Percentiles rank a stretch among this genome's conserved stretches.
phyloP scores from a whole-genome alignment of 2,113 vertebrate genomes.

The Dromaius novaehollandiae region DNA sequence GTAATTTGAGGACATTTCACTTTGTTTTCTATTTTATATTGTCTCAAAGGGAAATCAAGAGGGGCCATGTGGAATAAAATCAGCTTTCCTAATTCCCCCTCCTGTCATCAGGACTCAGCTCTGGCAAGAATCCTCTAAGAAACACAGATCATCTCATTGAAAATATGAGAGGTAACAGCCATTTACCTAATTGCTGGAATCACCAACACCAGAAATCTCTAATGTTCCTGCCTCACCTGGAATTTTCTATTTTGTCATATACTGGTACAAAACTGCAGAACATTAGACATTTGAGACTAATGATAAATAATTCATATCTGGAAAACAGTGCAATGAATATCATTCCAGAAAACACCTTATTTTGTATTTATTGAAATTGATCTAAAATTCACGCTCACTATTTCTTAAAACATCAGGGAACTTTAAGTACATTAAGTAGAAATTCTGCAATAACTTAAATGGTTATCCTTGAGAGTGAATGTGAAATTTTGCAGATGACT shows the following conservation, averaged over 20 bases:
- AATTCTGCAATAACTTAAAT: not conserved
- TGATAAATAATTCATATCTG: not conserved
- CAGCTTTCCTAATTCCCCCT: not conserved
- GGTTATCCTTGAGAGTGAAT: not conserved
- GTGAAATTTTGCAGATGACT: not conserved
- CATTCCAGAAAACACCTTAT: not conserved
- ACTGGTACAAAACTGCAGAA: not conserved
- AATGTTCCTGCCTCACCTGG: not conserved
- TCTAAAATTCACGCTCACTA: fast-evolving
- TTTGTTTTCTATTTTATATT: not conserved
- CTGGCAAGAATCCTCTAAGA: not conserved
- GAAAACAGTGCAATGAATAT: not conserved
- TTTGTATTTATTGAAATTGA: not conserved
- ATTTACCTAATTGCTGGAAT: not conserved
- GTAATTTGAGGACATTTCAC: not conserved
- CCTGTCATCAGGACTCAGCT: not conserved
- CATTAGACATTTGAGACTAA: not conserved
- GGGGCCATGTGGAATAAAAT: not conserved
- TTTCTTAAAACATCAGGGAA: not conserved
- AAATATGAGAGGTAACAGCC: not conserved
- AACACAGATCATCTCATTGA: not conserved
- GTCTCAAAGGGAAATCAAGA: not conserved
- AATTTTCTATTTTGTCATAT: not conserved
- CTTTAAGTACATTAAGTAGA: not conserved
- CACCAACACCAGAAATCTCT: not conserved